phyloP scores from a whole-genome alignment of 2,888 invertebrate species.

The Drosophila putrida region DNA sequence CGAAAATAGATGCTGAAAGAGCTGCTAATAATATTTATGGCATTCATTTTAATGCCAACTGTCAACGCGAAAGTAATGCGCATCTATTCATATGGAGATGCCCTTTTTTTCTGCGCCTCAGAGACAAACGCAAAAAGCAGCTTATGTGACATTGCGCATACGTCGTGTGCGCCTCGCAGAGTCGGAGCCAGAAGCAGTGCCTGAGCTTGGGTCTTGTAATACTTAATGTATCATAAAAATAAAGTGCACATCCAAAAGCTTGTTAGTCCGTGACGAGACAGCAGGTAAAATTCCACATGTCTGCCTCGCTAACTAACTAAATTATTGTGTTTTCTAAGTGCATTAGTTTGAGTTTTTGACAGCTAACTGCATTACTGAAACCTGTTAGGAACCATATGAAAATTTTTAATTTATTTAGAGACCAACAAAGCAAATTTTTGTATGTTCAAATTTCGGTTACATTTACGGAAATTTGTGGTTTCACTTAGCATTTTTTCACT shows the following conservation, averaged over 20 bases:
- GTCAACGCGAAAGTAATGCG: conserved; percentile 66
- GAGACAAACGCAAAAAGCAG: conserved; percentile 43
- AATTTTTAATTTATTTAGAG: conserved; percentile 16
- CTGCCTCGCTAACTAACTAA: conserved; percentile 20
- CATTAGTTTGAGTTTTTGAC: conserved; percentile 9
- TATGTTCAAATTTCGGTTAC: not conserved
- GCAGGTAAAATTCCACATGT: conserved; percentile 35
- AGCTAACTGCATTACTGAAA: conserved; percentile 13
- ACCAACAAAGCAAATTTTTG: not conserved
- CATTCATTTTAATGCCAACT: conserved; percentile 74
- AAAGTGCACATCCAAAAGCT: conserved; percentile 59
- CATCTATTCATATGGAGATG: conserved; percentile 52
- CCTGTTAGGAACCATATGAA: conserved; percentile 6
- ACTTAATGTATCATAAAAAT: conserved; percentile 73
- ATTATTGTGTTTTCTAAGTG: conserved; percentile 32
- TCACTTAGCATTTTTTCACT: not conserved
- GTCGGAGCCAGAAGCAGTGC: not conserved
- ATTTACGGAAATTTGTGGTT: not conserved
- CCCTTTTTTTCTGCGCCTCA: conserved; percentile 41
- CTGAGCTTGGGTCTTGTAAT: conserved; percentile 27
- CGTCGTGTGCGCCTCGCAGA: conserved; percentile 31
- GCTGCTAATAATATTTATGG: conserved; percentile 76
- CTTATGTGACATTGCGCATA: conserved; percentile 64
- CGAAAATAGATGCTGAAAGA: conserved; percentile 30
- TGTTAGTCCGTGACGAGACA: conserved; percentile 21